These are phyloP conservation scores for Microtus obscurus DNA, from an alignment of 2,797 vertebrate species.

Conservation along the genomic window DNA sequence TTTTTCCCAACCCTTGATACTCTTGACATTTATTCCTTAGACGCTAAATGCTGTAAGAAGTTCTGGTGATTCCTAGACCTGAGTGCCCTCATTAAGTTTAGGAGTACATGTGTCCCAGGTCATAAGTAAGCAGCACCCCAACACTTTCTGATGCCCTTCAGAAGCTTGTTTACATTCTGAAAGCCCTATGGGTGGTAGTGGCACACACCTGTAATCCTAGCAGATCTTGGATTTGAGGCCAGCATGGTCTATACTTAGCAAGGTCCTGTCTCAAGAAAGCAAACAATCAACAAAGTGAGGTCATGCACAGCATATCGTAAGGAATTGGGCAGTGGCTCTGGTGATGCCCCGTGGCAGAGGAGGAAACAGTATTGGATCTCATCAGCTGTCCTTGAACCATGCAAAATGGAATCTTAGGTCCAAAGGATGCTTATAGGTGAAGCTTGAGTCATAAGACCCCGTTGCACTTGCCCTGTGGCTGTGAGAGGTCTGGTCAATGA, in stretches of 20 bases:
- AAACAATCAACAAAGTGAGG: neutral
- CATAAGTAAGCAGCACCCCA: neutral
- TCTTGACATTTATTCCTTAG: constrained; percentile 7
- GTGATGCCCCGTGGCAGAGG: neutral
- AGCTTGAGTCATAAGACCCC: neutral
- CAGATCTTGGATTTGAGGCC: neutral
- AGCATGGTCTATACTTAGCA: neutral
- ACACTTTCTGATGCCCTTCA: neutral
- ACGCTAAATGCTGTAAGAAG: neutral
- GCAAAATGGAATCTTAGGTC: neutral
- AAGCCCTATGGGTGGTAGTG: neutral
- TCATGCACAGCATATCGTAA: neutral
- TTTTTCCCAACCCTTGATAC: neutral
- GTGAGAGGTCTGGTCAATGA: neutral
- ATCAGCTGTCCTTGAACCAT: neutral
- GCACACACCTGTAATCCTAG: neutral
- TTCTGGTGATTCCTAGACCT: neutral
- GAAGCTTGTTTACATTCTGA: neutral
- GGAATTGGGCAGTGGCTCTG: neutral
- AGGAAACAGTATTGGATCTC: neutral
- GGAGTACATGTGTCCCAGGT: neutral
- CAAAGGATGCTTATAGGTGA: neutral
- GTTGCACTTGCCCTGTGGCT: neutral
- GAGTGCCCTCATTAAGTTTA: neutral
- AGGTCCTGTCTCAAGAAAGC: neutral